phyloP scores from a whole-genome alignment of 92 coral and sea anemone genomes.

The Porites evermanni region DNA sequence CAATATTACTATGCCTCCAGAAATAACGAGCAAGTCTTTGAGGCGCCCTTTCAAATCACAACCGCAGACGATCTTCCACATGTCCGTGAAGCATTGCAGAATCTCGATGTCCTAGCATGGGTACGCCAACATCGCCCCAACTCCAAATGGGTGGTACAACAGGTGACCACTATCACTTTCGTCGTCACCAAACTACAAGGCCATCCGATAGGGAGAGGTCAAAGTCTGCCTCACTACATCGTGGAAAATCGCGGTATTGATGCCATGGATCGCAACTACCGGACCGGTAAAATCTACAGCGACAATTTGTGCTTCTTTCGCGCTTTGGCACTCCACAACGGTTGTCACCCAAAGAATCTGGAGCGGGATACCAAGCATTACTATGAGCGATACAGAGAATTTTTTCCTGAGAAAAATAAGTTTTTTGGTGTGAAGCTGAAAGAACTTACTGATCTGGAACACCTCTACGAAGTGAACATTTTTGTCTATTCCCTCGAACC shows the following conservation, averaged over 20 bases:
- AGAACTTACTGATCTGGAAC: background rate
- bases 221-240: background rate
- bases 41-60: too few species aligned
- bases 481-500: too few species aligned
- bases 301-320: background rate
- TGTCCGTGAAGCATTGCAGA: too few species aligned
- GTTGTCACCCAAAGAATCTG: background rate
- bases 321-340: background rate
- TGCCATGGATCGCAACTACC: too few species aligned
- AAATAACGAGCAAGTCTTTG: too few species aligned
- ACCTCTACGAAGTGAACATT: conserved; percentile 24
- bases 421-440: too few species aligned
- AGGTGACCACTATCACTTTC: background rate
- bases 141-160: background rate
- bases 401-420: background rate
- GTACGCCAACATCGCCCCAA: too few species aligned
- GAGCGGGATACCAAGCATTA: background rate
- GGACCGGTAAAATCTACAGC: background rate
- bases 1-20: too few species aligned
- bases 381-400: background rate
- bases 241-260: too few species aligned
- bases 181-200: background rate
- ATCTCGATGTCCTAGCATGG: background rate
- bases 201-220: background rate
- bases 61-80: too few species aligned